Percentiles rank a stretch among this genome's conserved stretches.
Conservation (phyloP, 2,888 invertebrate species). For the Dicyrtoma fusca region DNA sequence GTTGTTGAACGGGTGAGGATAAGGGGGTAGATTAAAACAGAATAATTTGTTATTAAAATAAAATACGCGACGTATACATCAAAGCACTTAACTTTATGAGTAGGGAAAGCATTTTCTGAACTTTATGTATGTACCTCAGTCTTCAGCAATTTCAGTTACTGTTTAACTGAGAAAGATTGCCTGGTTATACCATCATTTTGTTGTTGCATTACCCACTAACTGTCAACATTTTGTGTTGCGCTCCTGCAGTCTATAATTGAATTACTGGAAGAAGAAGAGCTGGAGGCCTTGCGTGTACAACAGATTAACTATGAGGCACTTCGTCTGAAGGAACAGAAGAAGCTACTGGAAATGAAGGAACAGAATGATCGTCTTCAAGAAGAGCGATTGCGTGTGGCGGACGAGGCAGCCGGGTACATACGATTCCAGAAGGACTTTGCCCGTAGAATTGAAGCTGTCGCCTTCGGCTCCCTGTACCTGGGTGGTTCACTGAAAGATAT, state of each 20-base stretch:
- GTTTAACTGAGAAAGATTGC: too few species aligned
- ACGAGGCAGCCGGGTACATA: not conserved
- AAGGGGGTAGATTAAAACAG: too few species aligned
- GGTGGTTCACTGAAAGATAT: conserved; percentile 7
- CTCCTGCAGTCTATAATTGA: conserved; percentile 14
- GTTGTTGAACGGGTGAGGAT: conserved; percentile 14
- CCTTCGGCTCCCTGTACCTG: conserved; percentile 18
- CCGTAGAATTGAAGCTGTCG: conserved; percentile 21
- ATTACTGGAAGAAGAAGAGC: conserved; percentile 35
- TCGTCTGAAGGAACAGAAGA: conserved; percentile 8
- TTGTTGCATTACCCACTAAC: too few species aligned
- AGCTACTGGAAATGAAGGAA: conserved; percentile 22
- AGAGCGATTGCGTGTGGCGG: not conserved
- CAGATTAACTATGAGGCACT: conserved; percentile 13
- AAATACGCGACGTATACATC: too few species aligned
- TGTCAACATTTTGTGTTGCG: too few species aligned
- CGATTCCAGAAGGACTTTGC: conserved; percentile 2
- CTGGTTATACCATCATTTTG: too few species aligned
- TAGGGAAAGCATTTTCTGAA: too few species aligned
- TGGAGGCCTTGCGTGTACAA: conserved; percentile 22
- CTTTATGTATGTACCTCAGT: too few species aligned
- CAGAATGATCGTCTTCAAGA: conserved; percentile 23
- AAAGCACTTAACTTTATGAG: too few species aligned
- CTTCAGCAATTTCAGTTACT: too few species aligned
- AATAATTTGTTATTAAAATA: too few species aligned